Percentiles rank a stretch among this genome's conserved stretches.
Conservation (phyloP, 2,113 vertebrate genomes). For the Miniopterus natalensis region DNA sequence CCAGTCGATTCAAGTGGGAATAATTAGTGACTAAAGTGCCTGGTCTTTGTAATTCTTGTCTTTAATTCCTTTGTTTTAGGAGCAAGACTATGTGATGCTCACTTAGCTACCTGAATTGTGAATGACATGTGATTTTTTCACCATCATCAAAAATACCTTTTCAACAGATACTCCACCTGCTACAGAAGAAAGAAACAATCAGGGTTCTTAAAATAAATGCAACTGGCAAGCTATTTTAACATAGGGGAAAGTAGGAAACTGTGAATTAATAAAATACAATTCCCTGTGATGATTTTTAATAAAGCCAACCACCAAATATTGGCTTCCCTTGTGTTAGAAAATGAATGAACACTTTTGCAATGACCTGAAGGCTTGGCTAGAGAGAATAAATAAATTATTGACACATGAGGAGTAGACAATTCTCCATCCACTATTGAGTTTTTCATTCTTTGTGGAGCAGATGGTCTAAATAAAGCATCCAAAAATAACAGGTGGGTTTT, state of each 20-base stretch:
- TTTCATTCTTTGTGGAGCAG: conserved; percentile 86
- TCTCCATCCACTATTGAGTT: conserved; percentile 82
- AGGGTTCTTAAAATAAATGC: conserved; percentile 27
- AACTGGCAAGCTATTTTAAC: conserved; percentile 35
- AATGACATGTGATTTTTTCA: neutral
- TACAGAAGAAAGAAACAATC: neutral
- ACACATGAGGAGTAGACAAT: conserved; percentile 85
- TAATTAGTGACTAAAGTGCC: neutral
- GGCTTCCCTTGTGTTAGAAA: conserved; percentile 64
- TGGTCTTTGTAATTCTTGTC: neutral
- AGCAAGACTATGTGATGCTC: neutral
- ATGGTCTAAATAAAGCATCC: conserved; percentile 86
- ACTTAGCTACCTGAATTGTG: neutral
- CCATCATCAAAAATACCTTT: neutral
- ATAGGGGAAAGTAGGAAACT: neutral
- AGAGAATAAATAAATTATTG: conserved; percentile 88
- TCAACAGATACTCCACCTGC: neutral
- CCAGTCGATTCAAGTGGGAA: neutral
- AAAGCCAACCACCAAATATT: conserved; percentile 74
- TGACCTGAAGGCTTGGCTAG: conserved; percentile 82
- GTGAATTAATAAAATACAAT: conserved; percentile 64
- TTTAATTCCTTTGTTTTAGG: neutral
- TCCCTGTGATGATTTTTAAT: conserved; percentile 75
- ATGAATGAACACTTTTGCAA: conserved; percentile 82
- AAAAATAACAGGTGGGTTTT: conserved; percentile 87